phyloP scores from a whole-genome alignment of 1,140 invertebrate species.

The Streblospio benedicti region DNA sequence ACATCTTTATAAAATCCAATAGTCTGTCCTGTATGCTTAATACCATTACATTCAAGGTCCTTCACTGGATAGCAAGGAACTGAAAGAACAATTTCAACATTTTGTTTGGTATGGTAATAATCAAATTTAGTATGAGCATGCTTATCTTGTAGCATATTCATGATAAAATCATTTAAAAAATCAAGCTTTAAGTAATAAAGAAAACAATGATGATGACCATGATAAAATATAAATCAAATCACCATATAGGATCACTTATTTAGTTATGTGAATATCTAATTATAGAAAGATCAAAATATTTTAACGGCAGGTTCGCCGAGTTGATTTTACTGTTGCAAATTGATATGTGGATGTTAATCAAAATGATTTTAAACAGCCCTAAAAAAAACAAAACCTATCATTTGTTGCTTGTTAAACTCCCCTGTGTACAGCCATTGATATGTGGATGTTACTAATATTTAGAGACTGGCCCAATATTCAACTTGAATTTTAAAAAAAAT shows the following conservation, averaged over 20 bases:
- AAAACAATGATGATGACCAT: neutral
- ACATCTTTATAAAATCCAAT: slow-evolving; percentile 65
- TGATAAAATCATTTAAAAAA: neutral
- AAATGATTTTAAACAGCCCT: too few species aligned
- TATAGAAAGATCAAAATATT: too few species aligned
- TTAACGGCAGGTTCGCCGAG: too few species aligned
- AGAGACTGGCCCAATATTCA: too few species aligned
- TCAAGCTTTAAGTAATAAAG: neutral
- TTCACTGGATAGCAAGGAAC: slow-evolving; percentile 74
- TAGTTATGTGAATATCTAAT: too few species aligned
- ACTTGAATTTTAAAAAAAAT: too few species aligned
- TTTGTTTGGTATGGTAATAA: slow-evolving; percentile 1
- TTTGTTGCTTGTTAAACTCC: too few species aligned
- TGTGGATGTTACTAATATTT: too few species aligned
- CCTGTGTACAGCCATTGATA: too few species aligned
- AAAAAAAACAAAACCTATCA: too few species aligned
- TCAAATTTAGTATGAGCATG: neutral
- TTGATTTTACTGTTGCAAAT: too few species aligned
- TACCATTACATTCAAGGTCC: slow-evolving; percentile 71
- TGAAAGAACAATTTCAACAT: slow-evolving; percentile 47
- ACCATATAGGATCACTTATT: neutral
- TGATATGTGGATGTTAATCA: too few species aligned
- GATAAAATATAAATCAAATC: neutral
- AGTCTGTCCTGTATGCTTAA: slow-evolving; percentile 58
- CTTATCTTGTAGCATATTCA: neutral